Evolutionary conservation across 1,140 invertebrate species (phyloP).

Genomic region (Temnothorax curvispinosus): DNA sequence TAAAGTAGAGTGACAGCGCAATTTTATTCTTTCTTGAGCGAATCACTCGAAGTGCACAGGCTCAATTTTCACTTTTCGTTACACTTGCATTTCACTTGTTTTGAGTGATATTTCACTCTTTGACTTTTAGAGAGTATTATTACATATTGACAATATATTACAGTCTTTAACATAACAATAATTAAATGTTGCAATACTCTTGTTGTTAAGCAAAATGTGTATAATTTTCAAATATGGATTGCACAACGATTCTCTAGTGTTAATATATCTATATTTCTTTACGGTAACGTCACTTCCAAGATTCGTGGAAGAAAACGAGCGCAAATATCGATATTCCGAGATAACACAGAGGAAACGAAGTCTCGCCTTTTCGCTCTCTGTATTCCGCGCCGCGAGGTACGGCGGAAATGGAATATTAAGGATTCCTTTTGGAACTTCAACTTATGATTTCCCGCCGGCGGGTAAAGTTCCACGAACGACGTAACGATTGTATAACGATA

Average conservation of each 20-base stretch:
- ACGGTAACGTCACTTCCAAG: background rate
- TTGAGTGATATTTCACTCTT: too few relatives aligned
- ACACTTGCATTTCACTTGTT: too few relatives aligned
- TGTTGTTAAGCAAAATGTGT: background rate
- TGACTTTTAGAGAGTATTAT: too few relatives aligned
- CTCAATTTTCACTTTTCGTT: too few relatives aligned
- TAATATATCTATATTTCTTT: background rate
- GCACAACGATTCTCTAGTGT: background rate
- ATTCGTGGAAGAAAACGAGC: slow-evolving; percentile 21
- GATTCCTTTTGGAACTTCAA: slow-evolving; percentile 58
- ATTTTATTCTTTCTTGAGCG: too few relatives aligned
- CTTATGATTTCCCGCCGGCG: slow-evolving; percentile 58
- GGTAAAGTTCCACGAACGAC: slow-evolving; percentile 29
- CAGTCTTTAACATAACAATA: too few relatives aligned
- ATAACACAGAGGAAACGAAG: slow-evolving; percentile 45
- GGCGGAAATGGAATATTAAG: slow-evolving; percentile 58
- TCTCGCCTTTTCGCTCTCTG: slow-evolving; percentile 46
- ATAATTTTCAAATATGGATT: background rate
- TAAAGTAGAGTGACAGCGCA: too few relatives aligned
- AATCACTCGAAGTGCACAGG: too few relatives aligned
- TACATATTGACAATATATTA: too few relatives aligned
- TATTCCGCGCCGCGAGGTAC: slow-evolving; percentile 45
- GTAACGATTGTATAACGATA: slow-evolving; percentile 57
- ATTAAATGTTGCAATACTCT: background rate
- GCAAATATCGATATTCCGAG: slow-evolving; percentile 51